phyloP scores from a whole-genome alignment of 2,888 invertebrate genomes.

The Aphidoletes aphidimyza region DNA sequence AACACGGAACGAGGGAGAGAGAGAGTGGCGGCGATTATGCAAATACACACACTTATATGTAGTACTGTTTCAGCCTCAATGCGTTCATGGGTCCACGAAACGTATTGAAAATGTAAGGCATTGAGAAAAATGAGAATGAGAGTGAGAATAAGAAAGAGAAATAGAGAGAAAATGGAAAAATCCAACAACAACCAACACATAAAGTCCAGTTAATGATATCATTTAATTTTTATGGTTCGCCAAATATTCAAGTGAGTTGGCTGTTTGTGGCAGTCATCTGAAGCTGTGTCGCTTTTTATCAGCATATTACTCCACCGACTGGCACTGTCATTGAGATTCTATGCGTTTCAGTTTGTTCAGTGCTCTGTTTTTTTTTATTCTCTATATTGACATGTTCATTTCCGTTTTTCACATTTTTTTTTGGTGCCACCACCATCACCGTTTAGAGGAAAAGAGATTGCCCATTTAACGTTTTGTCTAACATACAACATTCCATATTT shows the following conservation, averaged over 20 bases:
- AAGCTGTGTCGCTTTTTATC: constrained; percentile 22
- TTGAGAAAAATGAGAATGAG: no score
- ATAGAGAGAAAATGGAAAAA: background rate
- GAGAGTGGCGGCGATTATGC: background rate
- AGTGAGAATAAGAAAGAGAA: no score
- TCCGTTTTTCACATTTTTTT: no score
- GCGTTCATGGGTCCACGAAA: background rate
- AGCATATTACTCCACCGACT: background rate
- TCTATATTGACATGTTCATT: background rate
- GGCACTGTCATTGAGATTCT: no score
- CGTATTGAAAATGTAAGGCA: background rate
- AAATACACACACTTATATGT: no score
- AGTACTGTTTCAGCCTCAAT: constrained; percentile 38
- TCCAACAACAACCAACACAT: constrained; percentile 26
- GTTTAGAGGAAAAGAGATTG: no score
- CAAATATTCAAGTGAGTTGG: constrained; percentile 55
- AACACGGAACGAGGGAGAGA: background rate
- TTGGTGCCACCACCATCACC: no score
- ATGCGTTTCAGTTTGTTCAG: no score
- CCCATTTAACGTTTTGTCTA: no score
- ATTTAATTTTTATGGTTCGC: constrained; percentile 55
- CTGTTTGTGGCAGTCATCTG: no score
- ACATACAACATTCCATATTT: no score
- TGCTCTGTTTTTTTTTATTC: no score
- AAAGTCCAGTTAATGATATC: constrained; percentile 56